Base-by-base conservation (phyloP, 2,888 invertebrate genomes). In the Melipona bicolor region DNA sequence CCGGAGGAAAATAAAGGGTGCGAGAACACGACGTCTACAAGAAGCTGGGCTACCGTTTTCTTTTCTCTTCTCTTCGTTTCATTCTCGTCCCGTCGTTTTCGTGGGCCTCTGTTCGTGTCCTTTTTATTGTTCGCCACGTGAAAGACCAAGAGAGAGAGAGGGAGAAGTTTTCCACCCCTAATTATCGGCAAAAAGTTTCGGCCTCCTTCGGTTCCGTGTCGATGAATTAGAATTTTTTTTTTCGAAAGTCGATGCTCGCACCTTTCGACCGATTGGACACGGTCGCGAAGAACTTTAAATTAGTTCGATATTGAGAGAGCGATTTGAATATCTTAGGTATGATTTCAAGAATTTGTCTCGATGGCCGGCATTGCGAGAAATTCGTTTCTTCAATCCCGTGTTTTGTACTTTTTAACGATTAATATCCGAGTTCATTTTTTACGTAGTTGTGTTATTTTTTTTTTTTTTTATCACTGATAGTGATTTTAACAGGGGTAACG, bases 1-100 rank as follows among this genome's bases (percentile, higher is more conserved):
- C 68, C 56, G 15, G 61, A 65, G 59, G 83, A 70, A 83, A 80
- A 82, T 68, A 85, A 84, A 79, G 67, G 74, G 72, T 59, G 77
- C 62, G 72, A 81, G 84, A 81, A 81, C 65, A 73, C n/a, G 13
- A 13, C 5, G 15, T 59, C 56, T 59, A 59, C 56, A 59, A 59
- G 56, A n/a, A 59, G 5, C 56, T 4, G 24, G 5, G 56, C 56
- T 24, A 59, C 21, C 27, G 13, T 67, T 67, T 24, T 19, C 21
- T 4, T 50, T 19, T 43, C 24, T 43, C 43, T 21, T 21, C 11
- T 19, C 21, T 13, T 0, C 36, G 11, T 36, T 36, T 64, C 15
- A 17, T 54, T 5, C 19, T 11, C 4, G 6, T 54, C 56, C 27
- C 13, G 3, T 65, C 65, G 13, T 73, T 73, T 73, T 49, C n/a